Percentiles rank a stretch among this genome's conserved stretches.
phyloP scores from a whole-genome alignment of 2,113 vertebrate species.

The Alligator mississippiensis region DNA sequence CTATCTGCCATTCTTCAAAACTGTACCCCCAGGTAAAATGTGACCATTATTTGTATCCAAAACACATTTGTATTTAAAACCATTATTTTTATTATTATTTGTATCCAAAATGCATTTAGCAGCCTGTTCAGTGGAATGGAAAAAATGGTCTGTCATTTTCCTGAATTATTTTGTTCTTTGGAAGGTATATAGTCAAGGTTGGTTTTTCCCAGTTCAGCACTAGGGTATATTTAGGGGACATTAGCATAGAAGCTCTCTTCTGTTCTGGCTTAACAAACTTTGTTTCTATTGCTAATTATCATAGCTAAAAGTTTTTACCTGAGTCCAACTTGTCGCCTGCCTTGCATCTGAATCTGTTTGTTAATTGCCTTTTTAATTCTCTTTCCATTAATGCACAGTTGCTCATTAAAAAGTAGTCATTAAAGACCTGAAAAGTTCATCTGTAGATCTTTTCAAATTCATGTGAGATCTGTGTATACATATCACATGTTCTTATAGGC shows the following conservation, averaged over 20 bases:
- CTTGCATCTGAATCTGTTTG: not conserved
- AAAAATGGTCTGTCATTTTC: not conserved
- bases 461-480: conserved; percentile 49
- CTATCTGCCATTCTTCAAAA: not conserved
- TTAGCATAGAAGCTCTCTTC: not conserved
- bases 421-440: conserved; percentile 30
- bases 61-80: too few relatives aligned
- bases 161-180: not conserved
- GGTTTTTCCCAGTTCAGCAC: not conserved
- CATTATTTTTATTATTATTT: too few relatives aligned
- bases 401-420: not conserved
- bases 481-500: not conserved
- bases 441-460: conserved; percentile 55
- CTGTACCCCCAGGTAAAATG: not conserved
- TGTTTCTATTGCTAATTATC: not conserved
- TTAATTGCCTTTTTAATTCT: not conserved
- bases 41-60: too few relatives aligned
- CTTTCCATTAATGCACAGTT: not conserved
- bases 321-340: not conserved
- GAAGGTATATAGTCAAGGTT: too few relatives aligned
- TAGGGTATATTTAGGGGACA: too few relatives aligned
- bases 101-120: too few relatives aligned
- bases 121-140: too few relatives aligned
- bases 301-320: not conserved
- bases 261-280: not conserved